A percentile compares a stretch with the other conserved stretches of the same genome.
These are phyloP conservation scores for Drosophila merina DNA, from an alignment of 2,888 invertebrate species.

Conservation along the genomic window DNA sequence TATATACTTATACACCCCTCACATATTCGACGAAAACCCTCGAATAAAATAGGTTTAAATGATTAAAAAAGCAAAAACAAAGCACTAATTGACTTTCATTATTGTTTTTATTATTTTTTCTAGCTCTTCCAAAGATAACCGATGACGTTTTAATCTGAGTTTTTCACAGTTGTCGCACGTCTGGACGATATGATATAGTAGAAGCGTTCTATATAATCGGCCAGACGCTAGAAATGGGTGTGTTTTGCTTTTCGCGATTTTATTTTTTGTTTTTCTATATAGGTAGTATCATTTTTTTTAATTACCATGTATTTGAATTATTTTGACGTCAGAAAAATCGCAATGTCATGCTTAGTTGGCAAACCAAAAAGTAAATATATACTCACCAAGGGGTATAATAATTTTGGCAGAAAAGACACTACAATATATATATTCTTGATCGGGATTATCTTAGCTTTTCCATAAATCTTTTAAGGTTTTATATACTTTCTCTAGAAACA, in stretches of 20 bases:
- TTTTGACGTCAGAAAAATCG: conserved; percentile 22
- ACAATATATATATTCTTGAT: background rate
- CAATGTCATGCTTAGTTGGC: conserved; percentile 21
- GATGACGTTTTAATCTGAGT: conserved; percentile 4
- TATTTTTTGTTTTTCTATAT: too few species aligned
- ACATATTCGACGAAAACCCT: conserved; percentile 34
- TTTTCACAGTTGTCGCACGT: conserved; percentile 13
- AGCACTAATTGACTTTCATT: conserved; percentile 1
- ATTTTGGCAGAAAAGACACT: background rate
- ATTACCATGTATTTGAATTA: conserved; percentile 11
- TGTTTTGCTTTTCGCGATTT: conserved; percentile 9
- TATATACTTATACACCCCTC: background rate
- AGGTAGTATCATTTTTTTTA: background rate
- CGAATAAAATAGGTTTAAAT: conserved; percentile 42
- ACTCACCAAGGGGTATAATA: background rate
- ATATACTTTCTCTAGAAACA: background rate
- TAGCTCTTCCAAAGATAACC: background rate
- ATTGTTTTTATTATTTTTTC: background rate
- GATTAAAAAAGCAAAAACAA: conserved; percentile 21
- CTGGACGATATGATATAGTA: background rate
- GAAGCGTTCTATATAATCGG: background rate
- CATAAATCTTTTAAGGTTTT: background rate
- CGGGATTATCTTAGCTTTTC: background rate
- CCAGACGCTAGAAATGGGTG: background rate
- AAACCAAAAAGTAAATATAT: background rate